A percentile compares a stretch with the other conserved stretches of the same genome.
Conservation (phyloP, 1,140 invertebrate genomes). For the Glomeris maerens region DNA sequence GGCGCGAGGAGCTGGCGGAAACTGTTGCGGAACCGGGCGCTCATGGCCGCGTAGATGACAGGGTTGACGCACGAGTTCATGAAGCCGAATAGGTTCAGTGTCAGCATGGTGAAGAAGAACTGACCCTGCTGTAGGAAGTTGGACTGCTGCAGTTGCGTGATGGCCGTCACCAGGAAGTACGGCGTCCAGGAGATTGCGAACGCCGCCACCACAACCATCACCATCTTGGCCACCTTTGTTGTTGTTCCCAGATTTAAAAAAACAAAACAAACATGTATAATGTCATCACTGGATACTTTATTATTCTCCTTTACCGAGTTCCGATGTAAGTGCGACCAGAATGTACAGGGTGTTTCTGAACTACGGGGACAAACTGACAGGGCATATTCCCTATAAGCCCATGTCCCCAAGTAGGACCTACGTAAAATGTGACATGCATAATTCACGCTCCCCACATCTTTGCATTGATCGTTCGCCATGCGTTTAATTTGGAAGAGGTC, state of each 20-base stretch:
- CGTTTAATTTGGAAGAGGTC: too few relatives aligned
- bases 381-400: too few relatives aligned
- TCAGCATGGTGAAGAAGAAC: constrained; percentile 37
- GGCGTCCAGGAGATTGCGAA: constrained; percentile 36
- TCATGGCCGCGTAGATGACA: constrained; percentile 36
- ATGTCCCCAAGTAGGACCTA: too few relatives aligned
- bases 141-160: constrained; percentile 29
- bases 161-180: constrained; percentile 32
- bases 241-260: constrained; percentile 18
- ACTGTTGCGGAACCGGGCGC: constrained; percentile 30
- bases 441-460: too few relatives aligned
- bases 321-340: too few relatives aligned
- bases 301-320: too few relatives aligned
- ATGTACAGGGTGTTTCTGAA: too few relatives aligned
- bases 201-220: constrained; percentile 30
- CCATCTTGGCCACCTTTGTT: constrained; percentile 36
- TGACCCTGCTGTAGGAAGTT: constrained; percentile 30
- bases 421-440: too few relatives aligned
- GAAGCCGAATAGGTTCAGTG: constrained; percentile 35
- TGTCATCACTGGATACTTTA: background rate
- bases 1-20: too few relatives aligned
- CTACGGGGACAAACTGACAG: too few relatives aligned
- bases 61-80: constrained; percentile 37
- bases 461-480: too few relatives aligned
- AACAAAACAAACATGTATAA: constrained; percentile 16